Conservation (phyloP, 2,888 invertebrate species). For the Diachrysia chrysitis region DNA sequence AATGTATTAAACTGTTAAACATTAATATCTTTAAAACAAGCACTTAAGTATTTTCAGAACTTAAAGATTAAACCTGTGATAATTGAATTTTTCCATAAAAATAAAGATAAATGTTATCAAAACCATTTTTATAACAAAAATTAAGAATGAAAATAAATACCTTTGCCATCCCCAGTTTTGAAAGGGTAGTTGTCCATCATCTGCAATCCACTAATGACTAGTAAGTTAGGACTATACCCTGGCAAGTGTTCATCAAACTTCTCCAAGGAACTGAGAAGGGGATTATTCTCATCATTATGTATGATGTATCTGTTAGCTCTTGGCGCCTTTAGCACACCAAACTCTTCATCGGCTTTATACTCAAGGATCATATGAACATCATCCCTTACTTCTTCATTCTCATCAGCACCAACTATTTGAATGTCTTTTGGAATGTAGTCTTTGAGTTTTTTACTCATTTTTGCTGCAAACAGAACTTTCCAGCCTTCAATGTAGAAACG, state of each 20-base stretch:
- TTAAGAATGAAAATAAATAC: slow-evolving; percentile 49
- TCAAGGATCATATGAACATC: slow-evolving; percentile 95
- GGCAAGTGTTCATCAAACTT: slow-evolving; percentile 90
- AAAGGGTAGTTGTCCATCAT: slow-evolving; percentile 96
- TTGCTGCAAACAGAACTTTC: slow-evolving; percentile 93
- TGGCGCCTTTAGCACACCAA: slow-evolving; percentile 92
- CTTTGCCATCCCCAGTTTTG: slow-evolving; percentile 85
- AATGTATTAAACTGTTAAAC: background rate
- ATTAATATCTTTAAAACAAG: background rate
- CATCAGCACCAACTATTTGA: slow-evolving; percentile 90
- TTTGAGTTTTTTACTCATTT: slow-evolving; percentile 90
- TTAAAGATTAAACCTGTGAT: background rate
- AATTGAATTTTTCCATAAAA: background rate
- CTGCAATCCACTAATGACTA: slow-evolving; percentile 95
- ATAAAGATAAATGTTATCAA: background rate
- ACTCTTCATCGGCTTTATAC: slow-evolving; percentile 93
- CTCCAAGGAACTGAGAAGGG: slow-evolving; percentile 92
- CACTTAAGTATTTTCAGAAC: background rate
- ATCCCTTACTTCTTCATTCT: slow-evolving; percentile 89
- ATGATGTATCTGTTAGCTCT: slow-evolving; percentile 95
- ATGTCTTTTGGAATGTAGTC: slow-evolving; percentile 90
- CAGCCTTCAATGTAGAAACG: slow-evolving; percentile 93
- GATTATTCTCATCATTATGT: slow-evolving; percentile 95
- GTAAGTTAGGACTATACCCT: slow-evolving; percentile 91
- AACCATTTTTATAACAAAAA: background rate